phyloP scores from a whole-genome alignment of 1,140 invertebrate species.

The Trichogramma pretiosum region DNA sequence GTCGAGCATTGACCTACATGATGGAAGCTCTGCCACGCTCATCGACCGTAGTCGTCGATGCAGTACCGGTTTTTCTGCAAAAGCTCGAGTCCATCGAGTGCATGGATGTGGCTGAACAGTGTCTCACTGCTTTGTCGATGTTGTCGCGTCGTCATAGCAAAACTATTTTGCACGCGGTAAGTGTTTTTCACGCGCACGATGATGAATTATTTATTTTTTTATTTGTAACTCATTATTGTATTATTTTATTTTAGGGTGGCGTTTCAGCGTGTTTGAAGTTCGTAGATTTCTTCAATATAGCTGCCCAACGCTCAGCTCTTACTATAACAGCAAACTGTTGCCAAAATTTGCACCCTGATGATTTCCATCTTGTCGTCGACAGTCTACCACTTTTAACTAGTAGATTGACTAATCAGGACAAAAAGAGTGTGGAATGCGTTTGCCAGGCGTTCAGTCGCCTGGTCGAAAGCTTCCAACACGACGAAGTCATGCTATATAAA shows the following conservation, averaged over 20 bases:
- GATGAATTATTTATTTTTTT: no score
- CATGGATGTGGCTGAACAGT: constrained; percentile 98
- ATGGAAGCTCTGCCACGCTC: constrained; percentile 96
- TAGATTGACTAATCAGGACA: constrained; percentile 87
- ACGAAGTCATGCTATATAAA: constrained; percentile 82
- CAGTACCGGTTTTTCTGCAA: constrained; percentile 90
- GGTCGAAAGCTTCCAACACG: constrained; percentile 92
- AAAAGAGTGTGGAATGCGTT: constrained; percentile 95
- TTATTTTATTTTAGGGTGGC: constrained; percentile 59
- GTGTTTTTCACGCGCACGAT: no score
- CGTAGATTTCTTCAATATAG: constrained; percentile 95
- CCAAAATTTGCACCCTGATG: constrained; percentile 84
- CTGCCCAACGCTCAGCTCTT: constrained; percentile 87
- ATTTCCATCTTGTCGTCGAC: constrained; percentile 86
- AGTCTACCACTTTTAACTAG: constrained; percentile 79
- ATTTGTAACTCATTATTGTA: not conserved
- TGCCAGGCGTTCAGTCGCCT: constrained; percentile 92
- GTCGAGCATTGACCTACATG: constrained; percentile 97
- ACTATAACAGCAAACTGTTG: constrained; percentile 96
- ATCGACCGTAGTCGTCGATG: constrained; percentile 91
- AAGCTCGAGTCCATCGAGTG: constrained; percentile 96
- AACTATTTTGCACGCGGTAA: constrained; percentile 86
- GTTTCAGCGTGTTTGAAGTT: constrained; percentile 92
- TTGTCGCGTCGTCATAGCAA: constrained; percentile 93
- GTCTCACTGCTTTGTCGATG: constrained; percentile 92